Base-by-base conservation (phyloP, 2,888 invertebrate species). In the Athalia rosae region DNA sequence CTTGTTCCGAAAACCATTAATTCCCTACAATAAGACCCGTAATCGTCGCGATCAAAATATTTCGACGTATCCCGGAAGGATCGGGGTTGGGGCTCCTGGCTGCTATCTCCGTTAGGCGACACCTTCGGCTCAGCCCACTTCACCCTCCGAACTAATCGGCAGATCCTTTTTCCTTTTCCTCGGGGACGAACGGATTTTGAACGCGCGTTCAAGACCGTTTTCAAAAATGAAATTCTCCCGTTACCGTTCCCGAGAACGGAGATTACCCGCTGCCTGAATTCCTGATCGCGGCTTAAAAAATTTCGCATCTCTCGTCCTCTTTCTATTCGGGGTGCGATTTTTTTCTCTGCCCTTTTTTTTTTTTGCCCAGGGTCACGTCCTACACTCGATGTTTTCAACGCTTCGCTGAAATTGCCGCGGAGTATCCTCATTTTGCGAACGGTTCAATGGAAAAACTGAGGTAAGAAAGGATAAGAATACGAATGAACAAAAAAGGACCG, bases 321-420 rank as follows among this genome's bases (percentile, higher is more conserved):
- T 28, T 53, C 13, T 7, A 8, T 47, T 47, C 15, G 13, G 47
- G 3, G 45, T 47, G 3, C 47, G 13, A 64, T n/a, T 1, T 11
- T 8, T 45, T 11, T n/a, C 2, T 15, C n/a, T n/a, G n/a, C n/a
- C n/a, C 41, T 13, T 11, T 15, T 9, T 13, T 67, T 67, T 67
- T n/a, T 59, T 15, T 11, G 9, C 41, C 50, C 50, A 63, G 8
- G 28, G 41, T 50, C 67, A 53, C 50, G 50, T 67, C 2, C 28
- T 41, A 11, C 67, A 48, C 67, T 48, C 66, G 11, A n/a, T 50
- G 50, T 67, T 67, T 4, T 7, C 67, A 64, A 64, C 47, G 50
- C 9, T 53, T 67, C 7, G 67, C 7, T 53, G 7, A 6, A 66
- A 67, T 41, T 50, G 13, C 41, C 6, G 53, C 6, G 53, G 67